Conservation (phyloP, 2,888 invertebrate genomes). For the Morinoia aosen region DNA sequence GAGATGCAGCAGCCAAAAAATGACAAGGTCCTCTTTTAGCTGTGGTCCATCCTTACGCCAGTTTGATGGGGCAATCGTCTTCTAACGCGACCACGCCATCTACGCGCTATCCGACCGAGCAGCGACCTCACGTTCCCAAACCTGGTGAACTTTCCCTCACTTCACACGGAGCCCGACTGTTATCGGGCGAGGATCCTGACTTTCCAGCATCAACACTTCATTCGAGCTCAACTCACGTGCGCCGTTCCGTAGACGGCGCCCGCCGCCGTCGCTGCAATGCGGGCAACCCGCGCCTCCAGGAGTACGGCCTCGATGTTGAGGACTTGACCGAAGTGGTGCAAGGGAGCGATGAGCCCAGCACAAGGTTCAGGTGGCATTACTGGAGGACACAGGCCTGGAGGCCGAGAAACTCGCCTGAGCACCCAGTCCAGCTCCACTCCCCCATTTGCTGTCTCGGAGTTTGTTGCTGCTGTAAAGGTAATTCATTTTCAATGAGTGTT, state of each 20-base stretch:
- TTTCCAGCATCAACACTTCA: neutral
- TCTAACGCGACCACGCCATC: neutral
- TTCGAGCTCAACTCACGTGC: neutral
- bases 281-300: too few species aligned
- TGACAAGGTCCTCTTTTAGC: neutral
- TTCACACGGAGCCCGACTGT: neutral
- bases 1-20: neutral
- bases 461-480: slow-evolving; percentile 49
- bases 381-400: slow-evolving; percentile 51
- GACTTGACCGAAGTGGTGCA: slow-evolving; percentile 10
- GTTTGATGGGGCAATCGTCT: slow-evolving; percentile 38
- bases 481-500: neutral
- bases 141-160: neutral
- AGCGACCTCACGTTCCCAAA: neutral
- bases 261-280: neutral
- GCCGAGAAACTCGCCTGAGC: slow-evolving; percentile 43
- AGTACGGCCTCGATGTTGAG: slow-evolving; percentile 7
- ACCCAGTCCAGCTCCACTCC: neutral
- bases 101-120: neutral
- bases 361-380: slow-evolving; percentile 40
- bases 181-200: neutral
- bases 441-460: slow-evolving; percentile 53
- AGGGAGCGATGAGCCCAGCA: slow-evolving; percentile 14
- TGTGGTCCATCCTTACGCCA: neutral
- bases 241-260: neutral